These are phyloP conservation scores for Dione juno DNA, from an alignment of 2,888 invertebrate genomes.

Conservation along the genomic window DNA sequence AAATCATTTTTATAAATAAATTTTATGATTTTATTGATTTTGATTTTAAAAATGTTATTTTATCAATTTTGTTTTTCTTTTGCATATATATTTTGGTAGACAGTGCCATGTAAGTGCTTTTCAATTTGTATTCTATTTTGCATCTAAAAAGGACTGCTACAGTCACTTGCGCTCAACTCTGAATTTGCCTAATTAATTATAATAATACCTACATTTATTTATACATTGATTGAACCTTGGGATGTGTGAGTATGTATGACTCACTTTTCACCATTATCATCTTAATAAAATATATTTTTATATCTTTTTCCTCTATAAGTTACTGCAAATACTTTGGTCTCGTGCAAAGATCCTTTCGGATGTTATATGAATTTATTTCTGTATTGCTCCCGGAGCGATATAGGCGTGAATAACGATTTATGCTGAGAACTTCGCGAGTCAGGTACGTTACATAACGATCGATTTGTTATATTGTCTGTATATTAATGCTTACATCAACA, in stretches of 20 bases:
- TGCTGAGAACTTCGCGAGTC: constrained; percentile 31
- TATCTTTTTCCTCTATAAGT: background rate
- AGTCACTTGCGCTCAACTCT: too few species aligned
- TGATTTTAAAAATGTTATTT: background rate
- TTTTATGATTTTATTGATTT: background rate
- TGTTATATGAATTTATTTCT: constrained; percentile 52
- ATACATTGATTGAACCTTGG: background rate
- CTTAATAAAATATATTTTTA: background rate
- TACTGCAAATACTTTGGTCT: constrained; percentile 43
- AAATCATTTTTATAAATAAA: background rate
- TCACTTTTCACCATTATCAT: too few species aligned
- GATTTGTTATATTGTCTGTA: constrained; percentile 28
- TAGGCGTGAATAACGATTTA: constrained; percentile 48
- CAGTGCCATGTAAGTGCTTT: too few species aligned
- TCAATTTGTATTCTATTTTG: too few species aligned
- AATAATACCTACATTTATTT: too few species aligned
- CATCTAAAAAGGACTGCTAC: too few species aligned
- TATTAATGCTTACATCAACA: constrained; percentile 8
- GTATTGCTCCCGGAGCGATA: constrained; percentile 49
- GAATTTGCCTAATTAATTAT: too few species aligned
- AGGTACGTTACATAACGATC: constrained; percentile 44
- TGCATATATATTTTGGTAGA: too few species aligned
- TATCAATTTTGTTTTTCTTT: too few species aligned
- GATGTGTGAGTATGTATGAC: too few species aligned
- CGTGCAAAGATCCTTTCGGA: constrained; percentile 47